Percentiles rank a stretch among this genome's conserved stretches.
These are phyloP conservation scores for Philypnodon macrostomus DNA, from an alignment of 2,797 vertebrate genomes.

Conservation along the genomic window DNA sequence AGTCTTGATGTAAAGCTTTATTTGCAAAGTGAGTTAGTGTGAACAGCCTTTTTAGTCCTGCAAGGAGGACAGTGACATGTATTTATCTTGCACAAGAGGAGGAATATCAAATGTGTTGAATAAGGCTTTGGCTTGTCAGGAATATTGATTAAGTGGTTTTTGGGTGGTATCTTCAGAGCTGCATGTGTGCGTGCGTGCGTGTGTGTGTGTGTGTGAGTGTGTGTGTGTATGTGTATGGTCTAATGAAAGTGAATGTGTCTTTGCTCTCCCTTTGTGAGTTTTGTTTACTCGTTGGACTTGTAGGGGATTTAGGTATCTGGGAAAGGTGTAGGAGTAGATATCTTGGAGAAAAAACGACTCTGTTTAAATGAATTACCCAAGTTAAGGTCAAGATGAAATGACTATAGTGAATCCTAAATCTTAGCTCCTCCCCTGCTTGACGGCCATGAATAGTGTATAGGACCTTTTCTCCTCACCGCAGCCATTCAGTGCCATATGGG, in stretches of 20 bases:
- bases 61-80: constrained; percentile 57
- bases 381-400: not conserved
- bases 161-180: constrained; percentile 40
- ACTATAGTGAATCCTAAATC: constrained; percentile 38
- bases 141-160: constrained; percentile 70
- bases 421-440: constrained; percentile 28
- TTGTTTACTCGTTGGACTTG: constrained; percentile 35
- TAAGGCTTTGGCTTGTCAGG: constrained; percentile 66
- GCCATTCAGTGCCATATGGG: constrained; percentile 36
- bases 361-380: not conserved
- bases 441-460: constrained; percentile 55
- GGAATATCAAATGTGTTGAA: constrained; percentile 71
- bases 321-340: constrained; percentile 21
- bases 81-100: constrained; percentile 65
- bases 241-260: constrained; percentile 17
- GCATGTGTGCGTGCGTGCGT: not conserved
- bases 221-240: not conserved
- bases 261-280: constrained; percentile 15
- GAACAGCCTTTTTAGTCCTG: constrained; percentile 65
- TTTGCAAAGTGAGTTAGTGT: constrained; percentile 68
- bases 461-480: constrained; percentile 47
- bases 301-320: constrained; percentile 48
- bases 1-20: constrained; percentile 73
- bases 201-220: not conserved
- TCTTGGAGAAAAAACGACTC: constrained; percentile 26